These are phyloP conservation scores for Acanthisitta chloris DNA, from an alignment of 2,113 vertebrate species.

Conservation along the genomic window DNA sequence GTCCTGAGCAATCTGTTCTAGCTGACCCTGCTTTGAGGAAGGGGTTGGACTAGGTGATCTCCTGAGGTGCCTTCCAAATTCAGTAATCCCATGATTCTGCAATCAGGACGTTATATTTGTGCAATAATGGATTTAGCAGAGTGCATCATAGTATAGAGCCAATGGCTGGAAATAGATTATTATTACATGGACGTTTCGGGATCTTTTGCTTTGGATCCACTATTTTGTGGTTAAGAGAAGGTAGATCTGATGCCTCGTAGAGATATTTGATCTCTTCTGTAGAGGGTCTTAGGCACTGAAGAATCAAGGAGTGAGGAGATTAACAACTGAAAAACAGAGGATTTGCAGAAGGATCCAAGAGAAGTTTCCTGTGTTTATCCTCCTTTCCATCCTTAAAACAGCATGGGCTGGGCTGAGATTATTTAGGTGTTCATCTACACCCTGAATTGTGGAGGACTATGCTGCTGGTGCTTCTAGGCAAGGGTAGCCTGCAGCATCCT, in stretches of 20 bases:
- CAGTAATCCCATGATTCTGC: background rate
- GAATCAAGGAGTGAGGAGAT: background rate
- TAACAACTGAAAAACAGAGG: background rate
- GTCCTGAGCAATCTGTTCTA: background rate
- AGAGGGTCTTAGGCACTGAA: background rate
- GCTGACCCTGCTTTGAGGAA: background rate
- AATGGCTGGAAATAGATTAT: background rate
- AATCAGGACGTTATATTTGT: background rate
- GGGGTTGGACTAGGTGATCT: background rate
- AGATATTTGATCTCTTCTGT: background rate
- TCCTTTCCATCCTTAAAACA: background rate
- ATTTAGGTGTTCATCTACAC: background rate
- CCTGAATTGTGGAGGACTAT: background rate
- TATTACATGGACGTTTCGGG: background rate
- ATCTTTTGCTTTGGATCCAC: background rate
- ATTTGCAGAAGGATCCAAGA: background rate
- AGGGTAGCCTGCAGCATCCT: background rate
- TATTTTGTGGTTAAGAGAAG: background rate
- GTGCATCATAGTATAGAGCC: background rate
- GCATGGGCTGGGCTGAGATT: background rate
- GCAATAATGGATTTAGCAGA: background rate
- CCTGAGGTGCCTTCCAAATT: background rate
- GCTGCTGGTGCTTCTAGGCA: background rate
- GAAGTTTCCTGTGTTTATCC: background rate
- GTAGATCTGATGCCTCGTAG: background rate